Evolutionary conservation across 2,113 vertebrate genomes (phyloP).

Genomic region (Thamnaconus septentrionalis): DNA sequence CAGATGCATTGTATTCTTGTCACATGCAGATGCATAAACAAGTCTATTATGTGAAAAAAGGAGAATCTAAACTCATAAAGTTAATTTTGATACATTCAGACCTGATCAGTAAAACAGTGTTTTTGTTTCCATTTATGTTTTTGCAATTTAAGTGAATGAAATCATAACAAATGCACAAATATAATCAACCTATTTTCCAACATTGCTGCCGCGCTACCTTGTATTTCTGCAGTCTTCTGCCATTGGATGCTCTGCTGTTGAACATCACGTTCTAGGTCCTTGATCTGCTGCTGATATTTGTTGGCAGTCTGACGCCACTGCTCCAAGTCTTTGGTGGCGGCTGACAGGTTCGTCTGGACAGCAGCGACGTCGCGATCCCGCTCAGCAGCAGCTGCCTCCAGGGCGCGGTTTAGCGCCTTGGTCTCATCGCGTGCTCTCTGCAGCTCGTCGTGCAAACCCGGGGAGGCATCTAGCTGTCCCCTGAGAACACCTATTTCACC

Average conservation of each 20-base stretch:
- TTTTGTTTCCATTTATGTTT: no score
- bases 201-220: conserved; percentile 72
- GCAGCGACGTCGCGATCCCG: conserved; percentile 82
- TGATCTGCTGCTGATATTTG: conserved; percentile 87
- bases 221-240: conserved; percentile 84
- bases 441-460: conserved; percentile 78
- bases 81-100: no score
- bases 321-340: conserved; percentile 84
- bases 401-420: conserved; percentile 82
- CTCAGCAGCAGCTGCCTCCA: conserved; percentile 83
- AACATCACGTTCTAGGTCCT: conserved; percentile 83
- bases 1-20: no score
- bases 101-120: no score
- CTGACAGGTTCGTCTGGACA: conserved; percentile 83
- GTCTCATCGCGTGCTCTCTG: conserved; percentile 86
- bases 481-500: conserved; percentile 83
- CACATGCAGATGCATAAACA: no score
- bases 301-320: conserved; percentile 86
- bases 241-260: conserved; percentile 87
- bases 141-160: no score
- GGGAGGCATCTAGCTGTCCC: conserved; percentile 84
- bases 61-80: no score
- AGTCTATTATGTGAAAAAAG: no score
- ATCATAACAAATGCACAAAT: no score
- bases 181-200: not conserved